Base-by-base conservation (phyloP, 2,888 invertebrate genomes). In the Eretmocerus hayati region DNA sequence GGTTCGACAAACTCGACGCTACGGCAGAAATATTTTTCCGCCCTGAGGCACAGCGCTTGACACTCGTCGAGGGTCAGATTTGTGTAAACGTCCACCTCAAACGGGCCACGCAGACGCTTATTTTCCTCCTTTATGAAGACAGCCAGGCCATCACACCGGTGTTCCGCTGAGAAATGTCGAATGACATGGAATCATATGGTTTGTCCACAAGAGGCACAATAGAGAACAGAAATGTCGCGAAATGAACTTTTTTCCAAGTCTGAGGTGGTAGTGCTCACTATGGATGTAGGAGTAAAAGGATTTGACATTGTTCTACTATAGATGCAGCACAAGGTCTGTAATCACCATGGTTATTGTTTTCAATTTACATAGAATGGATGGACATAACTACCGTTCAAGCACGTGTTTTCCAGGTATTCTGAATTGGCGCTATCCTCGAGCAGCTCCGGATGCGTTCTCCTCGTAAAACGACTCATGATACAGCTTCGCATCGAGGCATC, bases 91-190 rank as follows among this genome's bases (percentile, higher is more conserved):
- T 90, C 90, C 31, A 89, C 88, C 71, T 90, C 90, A 66, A 90
- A 90, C 5, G 90, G 89, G 36, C 90, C 90, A 21, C 88, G 87
- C 5, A 91, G 77, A 26, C 89, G 80, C 70, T 88, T 89, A 66
- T 90, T 90, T 72, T 89, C 89, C 74, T 90, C 90, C 71, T 90
- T 90, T 26, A 91, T 87, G 65, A 90, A 91, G 8, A 90, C 88
- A 2, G 88, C 85, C 40, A 89, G 72, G 0, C 90, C 90, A 62
- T 90, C 90, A 65, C 91, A 91, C 42, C 91, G 80, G 56, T 89
- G 76, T 68, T 90, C 90, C 59, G 87, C 90, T 90, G 60, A n/a
- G n/a, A n/a, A n/a, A n/a, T n/a, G n/a, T n/a, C n/a, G n/a, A n/a
- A n/a, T n/a, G n/a, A n/a, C n/a, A n/a, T n/a, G n/a, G n/a, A n/a